phyloP scores from a whole-genome alignment of 2,888 invertebrate genomes.

The Craniophora ligustri region DNA sequence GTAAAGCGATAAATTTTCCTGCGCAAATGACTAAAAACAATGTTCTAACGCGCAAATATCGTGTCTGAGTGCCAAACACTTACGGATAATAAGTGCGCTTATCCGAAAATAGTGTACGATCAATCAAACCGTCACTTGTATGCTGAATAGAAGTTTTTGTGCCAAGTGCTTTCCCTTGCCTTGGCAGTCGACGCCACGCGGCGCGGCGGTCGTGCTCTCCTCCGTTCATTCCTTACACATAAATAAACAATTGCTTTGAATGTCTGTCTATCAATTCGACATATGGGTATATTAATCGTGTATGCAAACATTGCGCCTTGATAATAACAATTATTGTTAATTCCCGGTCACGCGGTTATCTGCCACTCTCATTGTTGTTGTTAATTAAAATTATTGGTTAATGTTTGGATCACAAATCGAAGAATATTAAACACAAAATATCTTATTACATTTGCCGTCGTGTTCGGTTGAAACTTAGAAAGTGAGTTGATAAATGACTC shows the following conservation, averaged over 20 bases:
- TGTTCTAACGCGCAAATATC: conserved; percentile 29
- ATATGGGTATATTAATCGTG: conserved; percentile 21
- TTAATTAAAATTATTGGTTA: conserved; percentile 44
- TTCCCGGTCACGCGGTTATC: conserved; percentile 46
- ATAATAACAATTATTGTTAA: conserved; percentile 47
- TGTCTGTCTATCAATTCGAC: conserved; percentile 3
- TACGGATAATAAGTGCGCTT: conserved; percentile 53
- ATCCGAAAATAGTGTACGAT: conserved; percentile 68
- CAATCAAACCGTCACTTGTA: conserved; percentile 73
- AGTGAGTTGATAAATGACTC: conserved; percentile 46
- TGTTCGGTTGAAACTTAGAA: conserved; percentile 29
- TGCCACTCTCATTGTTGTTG: conserved; percentile 23
- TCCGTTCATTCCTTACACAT: conserved; percentile 21
- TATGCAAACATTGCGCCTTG: conserved; percentile 37
- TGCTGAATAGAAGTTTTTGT: conserved; percentile 61
- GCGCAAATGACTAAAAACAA: conserved; percentile 11
- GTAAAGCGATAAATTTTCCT: too few species aligned
- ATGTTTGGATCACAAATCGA: conserved; percentile 25
- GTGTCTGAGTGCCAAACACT: conserved; percentile 60
- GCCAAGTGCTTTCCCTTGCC: conserved; percentile 69
- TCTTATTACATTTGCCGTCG: conserved; percentile 10
- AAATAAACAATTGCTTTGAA: conserved; percentile 18
- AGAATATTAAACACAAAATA: conserved; percentile 23
- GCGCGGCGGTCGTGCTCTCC: conserved; percentile 10
- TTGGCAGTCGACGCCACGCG: conserved; percentile 60